Percentiles rank a stretch among this genome's conserved stretches.
Evolutionary conservation across 2,797 vertebrate genomes (phyloP).

Genomic region (Pristis pectinata): DNA sequence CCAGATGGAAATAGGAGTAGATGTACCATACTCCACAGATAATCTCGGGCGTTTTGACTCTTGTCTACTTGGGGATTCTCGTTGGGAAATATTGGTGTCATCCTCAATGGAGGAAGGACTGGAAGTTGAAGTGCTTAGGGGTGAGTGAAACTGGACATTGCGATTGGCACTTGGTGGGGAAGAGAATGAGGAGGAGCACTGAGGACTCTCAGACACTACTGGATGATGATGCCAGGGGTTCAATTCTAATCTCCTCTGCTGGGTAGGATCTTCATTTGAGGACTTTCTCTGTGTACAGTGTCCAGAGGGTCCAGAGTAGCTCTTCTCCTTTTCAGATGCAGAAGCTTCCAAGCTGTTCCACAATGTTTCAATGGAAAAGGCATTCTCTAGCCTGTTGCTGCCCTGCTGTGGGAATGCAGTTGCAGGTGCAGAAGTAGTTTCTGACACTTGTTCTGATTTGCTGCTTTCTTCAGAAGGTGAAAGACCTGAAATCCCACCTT

Average conservation of each 20-base stretch:
- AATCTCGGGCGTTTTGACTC: slow-evolving; percentile 1
- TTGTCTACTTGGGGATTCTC: neutral
- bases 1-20: neutral
- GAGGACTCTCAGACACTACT: neutral
- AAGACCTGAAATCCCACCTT: slow-evolving; percentile 2
- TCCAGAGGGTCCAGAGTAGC: neutral
- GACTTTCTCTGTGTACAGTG: neutral
- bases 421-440: neutral
- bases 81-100: neutral
- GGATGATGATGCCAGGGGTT: neutral
- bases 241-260: neutral
- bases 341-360: slow-evolving; percentile 18
- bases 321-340: neutral
- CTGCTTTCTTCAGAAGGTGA: neutral
- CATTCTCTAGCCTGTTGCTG: neutral
- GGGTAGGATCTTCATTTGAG: neutral
- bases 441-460: neutral
- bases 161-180: neutral
- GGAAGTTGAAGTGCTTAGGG: slow-evolving; percentile 10
- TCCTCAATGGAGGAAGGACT: slow-evolving; percentile 25
- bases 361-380: slow-evolving; percentile 7
- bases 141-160: neutral
- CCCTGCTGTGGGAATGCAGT: neutral
- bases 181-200: neutral
- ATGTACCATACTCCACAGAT: neutral